Conservation (phyloP, 2,797 vertebrate genomes). For the Epinephelus awoara region DNA sequence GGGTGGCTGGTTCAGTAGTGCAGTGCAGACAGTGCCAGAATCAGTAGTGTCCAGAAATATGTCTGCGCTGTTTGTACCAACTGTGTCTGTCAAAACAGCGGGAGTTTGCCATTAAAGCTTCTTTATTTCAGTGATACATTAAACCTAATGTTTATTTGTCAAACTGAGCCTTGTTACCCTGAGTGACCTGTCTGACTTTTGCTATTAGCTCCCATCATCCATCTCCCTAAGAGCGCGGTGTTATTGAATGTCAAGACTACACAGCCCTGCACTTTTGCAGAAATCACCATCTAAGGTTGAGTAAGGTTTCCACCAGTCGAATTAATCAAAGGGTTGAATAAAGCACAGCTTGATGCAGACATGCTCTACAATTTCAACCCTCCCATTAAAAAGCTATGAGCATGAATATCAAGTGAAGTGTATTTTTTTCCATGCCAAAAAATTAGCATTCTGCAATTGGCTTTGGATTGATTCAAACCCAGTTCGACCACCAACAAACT, state of each 20-base stretch:
- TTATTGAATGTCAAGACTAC: background rate
- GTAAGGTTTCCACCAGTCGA: background rate
- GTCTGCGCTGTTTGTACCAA: conserved; percentile 3
- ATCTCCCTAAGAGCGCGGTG: background rate
- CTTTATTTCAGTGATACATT: background rate
- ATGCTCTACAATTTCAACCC: background rate
- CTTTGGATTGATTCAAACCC: conserved; percentile 12
- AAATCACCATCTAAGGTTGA: background rate
- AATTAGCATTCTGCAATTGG: background rate
- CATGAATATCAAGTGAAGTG: background rate
- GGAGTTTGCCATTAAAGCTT: background rate
- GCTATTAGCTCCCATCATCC: background rate
- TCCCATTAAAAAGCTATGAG: background rate
- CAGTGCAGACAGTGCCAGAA: conserved; percentile 22
- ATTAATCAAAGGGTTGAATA: background rate
- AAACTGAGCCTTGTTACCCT: background rate
- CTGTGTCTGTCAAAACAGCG: background rate
- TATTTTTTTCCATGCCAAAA: conserved; percentile 10
- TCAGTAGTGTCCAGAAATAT: conserved; percentile 4
- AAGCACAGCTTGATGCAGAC: background rate
- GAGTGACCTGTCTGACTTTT: background rate
- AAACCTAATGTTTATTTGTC: background rate
- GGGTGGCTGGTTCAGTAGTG: conserved; percentile 32
- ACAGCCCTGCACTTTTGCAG: conserved; percentile 6
- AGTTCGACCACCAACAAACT: conserved; percentile 21